Evolutionary conservation across 1,140 invertebrate genomes (phyloP).

Genomic region (Spodoptera litura): DNA sequence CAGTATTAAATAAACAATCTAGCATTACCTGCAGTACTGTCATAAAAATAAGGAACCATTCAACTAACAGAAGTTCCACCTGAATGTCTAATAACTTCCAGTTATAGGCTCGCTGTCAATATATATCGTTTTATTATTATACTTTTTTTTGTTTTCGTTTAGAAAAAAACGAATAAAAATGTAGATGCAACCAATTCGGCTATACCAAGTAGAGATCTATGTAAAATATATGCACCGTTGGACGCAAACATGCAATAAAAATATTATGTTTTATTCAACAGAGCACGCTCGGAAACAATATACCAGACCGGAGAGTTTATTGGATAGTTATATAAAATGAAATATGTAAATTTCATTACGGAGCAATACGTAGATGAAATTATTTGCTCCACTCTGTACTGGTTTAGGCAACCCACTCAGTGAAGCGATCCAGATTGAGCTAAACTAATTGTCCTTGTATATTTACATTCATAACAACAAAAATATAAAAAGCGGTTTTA

Average conservation of each 20-base stretch:
- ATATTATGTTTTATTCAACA: conserved; percentile 75
- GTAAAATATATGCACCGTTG: conserved; percentile 73
- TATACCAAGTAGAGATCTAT: conserved; percentile 56
- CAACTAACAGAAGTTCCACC: not conserved
- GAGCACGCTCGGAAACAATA: conserved; percentile 67
- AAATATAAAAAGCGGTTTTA: not conserved
- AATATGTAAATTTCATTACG: conserved; percentile 61
- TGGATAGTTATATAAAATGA: conserved; percentile 58
- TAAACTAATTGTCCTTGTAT: not conserved
- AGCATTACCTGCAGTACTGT: not conserved
- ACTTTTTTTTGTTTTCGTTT: conserved; percentile 10
- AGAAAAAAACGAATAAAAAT: conserved; percentile 57
- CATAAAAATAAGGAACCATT: not conserved
- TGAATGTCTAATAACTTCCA: conserved; percentile 16
- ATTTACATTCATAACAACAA: conserved; percentile 20
- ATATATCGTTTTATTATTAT: conserved; percentile 22
- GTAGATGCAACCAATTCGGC: conserved; percentile 56
- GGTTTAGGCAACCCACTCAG: conserved; percentile 18
- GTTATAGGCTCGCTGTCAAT: conserved; percentile 15
- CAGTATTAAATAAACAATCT: not conserved
- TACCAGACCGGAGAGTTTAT: conserved; percentile 54
- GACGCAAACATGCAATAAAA: conserved; percentile 73
- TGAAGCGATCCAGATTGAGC: not conserved
- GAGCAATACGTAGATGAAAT: conserved; percentile 37
- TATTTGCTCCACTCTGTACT: conserved; percentile 39